Evolutionary conservation across 2,888 invertebrate species (phyloP).

Genomic region (Nudaria mundana): DNA sequence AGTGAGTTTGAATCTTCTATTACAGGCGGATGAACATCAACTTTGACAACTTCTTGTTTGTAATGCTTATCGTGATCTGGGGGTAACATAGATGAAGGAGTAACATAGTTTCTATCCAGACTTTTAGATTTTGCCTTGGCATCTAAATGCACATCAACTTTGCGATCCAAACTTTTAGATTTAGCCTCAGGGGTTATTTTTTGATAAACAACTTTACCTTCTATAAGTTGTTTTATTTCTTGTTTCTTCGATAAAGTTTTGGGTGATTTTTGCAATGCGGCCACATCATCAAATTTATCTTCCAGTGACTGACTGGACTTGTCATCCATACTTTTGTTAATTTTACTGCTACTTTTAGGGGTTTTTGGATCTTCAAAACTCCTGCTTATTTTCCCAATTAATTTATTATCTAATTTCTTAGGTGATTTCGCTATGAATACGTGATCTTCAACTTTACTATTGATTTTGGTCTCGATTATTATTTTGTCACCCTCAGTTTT

Average conservation of each 20-base stretch:
- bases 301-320: constrained; percentile 82
- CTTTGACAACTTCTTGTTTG: constrained; percentile 73
- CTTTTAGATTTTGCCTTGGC: constrained; percentile 84
- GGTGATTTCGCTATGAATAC: constrained; percentile 89
- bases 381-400: constrained; percentile 80
- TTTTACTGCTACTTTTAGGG: constrained; percentile 78
- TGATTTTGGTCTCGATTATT: constrained; percentile 87
- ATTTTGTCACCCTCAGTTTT: constrained; percentile 86
- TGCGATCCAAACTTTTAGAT: constrained; percentile 85
- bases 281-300: constrained; percentile 81
- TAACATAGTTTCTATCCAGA: constrained; percentile 83
- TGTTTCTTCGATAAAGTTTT: constrained; percentile 82
- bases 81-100: constrained; percentile 52
- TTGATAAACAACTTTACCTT: constrained; percentile 83
- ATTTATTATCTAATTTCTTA: constrained; percentile 84
- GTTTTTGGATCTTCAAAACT: constrained; percentile 83
- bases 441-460: constrained; percentile 87
- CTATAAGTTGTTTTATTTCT: constrained; percentile 83
- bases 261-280: constrained; percentile 79
- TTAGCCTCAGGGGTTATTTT: constrained; percentile 78
- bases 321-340: constrained; percentile 84
- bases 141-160: constrained; percentile 80
- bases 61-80: constrained; percentile 70
- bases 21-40: constrained; percentile 68
- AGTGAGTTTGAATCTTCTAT: constrained; percentile 42